phyloP scores from a whole-genome alignment of 2,888 invertebrate species.

The Tinea semifulvella region DNA sequence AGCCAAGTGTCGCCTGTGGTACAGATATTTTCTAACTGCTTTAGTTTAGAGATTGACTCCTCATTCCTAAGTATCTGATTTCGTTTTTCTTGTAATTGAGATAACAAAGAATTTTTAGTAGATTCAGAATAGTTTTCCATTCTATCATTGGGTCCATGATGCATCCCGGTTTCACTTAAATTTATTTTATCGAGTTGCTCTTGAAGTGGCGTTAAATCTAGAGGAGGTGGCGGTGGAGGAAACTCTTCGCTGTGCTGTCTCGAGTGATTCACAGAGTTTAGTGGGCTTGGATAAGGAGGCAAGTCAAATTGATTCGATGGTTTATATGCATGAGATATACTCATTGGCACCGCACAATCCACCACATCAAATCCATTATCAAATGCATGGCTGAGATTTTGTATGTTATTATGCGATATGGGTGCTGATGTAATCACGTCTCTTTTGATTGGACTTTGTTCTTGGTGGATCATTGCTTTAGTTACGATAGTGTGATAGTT shows the following conservation, averaged over 20 bases:
- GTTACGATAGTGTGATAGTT: slow-evolving; percentile 79
- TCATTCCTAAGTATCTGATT: slow-evolving; percentile 66
- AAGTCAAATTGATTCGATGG: slow-evolving; percentile 67
- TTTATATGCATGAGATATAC: slow-evolving; percentile 37
- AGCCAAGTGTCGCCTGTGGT: slow-evolving; percentile 73
- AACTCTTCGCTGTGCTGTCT: slow-evolving; percentile 90
- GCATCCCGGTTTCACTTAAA: slow-evolving; percentile 24
- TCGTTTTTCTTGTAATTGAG: slow-evolving; percentile 71
- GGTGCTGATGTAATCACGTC: slow-evolving; percentile 34
- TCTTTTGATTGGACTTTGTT: slow-evolving; percentile 74
- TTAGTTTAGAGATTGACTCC: slow-evolving; percentile 35
- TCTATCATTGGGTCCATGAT: no score
- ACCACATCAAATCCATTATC: slow-evolving; percentile 71
- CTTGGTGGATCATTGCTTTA: slow-evolving; percentile 86
- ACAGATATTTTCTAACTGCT: slow-evolving; percentile 34
- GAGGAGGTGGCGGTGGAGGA: slow-evolving; percentile 86
- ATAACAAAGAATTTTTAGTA: slow-evolving; percentile 60
- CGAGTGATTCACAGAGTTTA: slow-evolving; percentile 80
- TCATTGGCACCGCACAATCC: slow-evolving; percentile 61
- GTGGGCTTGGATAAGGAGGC: slow-evolving; percentile 84
- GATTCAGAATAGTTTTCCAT: slow-evolving; percentile 35
- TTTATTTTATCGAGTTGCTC: slow-evolving; percentile 66
- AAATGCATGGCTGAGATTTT: slow-evolving; percentile 46
- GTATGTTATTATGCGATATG: slow-evolving; percentile 39
- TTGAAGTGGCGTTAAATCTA: slow-evolving; percentile 73